A percentile compares a stretch with the other conserved stretches of the same genome.
phyloP scores from a whole-genome alignment of 2,797 vertebrate species.

The Aulostomus chinensis region DNA sequence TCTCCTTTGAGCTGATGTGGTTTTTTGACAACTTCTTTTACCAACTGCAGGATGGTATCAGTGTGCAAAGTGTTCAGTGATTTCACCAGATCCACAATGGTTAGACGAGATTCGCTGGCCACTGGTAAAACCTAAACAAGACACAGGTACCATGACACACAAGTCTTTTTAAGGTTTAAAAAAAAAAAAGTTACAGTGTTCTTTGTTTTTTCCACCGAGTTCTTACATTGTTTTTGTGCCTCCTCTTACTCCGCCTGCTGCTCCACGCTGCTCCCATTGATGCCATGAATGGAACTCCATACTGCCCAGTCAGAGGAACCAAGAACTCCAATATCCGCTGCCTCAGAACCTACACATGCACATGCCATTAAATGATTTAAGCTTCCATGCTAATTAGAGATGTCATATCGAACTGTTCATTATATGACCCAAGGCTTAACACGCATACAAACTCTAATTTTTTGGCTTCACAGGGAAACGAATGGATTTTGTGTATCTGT shows the following conservation, averaged over 20 bases:
- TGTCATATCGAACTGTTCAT: no score
- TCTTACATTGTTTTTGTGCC: slow-evolving; percentile 86
- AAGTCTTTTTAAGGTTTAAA: no score
- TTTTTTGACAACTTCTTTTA: slow-evolving; percentile 96
- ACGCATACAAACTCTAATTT: no score
- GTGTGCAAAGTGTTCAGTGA: slow-evolving; percentile 85
- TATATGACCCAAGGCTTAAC: no score
- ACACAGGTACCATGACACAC: no score
- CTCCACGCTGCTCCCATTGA: slow-evolving; percentile 92
- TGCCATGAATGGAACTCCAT: slow-evolving; percentile 89
- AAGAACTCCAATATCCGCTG: slow-evolving; percentile 92
- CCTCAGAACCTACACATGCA: slow-evolving; percentile 70
- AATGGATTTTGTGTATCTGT: no score
- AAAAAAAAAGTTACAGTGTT: not conserved
- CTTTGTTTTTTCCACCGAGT: not conserved
- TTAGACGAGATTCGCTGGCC: slow-evolving; percentile 82
- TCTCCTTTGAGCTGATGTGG: slow-evolving; percentile 92
- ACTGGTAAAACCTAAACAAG: slow-evolving; percentile 84
- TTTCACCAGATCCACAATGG: slow-evolving; percentile 89
- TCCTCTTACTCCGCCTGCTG: slow-evolving; percentile 84
- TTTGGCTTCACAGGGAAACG: no score
- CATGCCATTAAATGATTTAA: not conserved
- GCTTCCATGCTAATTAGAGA: not conserved
- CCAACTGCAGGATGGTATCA: slow-evolving; percentile 85
- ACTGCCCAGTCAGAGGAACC: slow-evolving; percentile 86